A percentile compares a stretch with the other conserved stretches of the same genome.
phyloP scores from a whole-genome alignment of 64 coral and sea anemone species.

The Astreopora myriophthalma region DNA sequence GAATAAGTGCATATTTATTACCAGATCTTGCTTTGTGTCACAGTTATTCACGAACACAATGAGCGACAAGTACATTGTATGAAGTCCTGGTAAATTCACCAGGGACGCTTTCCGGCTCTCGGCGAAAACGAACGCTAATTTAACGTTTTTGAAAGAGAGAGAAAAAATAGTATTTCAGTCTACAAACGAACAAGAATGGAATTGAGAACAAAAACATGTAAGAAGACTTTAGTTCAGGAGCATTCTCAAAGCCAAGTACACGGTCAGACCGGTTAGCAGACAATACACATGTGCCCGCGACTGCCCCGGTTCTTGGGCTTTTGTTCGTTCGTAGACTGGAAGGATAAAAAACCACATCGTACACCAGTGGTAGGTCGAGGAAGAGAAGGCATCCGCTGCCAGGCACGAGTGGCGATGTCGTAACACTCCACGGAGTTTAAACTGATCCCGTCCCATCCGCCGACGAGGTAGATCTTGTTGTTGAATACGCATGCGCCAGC shows the following conservation, averaged over 20 bases:
- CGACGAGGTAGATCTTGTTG: constrained; percentile 96
- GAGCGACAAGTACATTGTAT: neutral
- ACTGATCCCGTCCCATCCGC: constrained; percentile 98
- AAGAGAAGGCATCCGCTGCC: constrained; percentile 90
- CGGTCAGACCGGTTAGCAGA: constrained; percentile 55
- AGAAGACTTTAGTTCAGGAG: constrained; percentile 5
- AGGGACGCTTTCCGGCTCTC: neutral
- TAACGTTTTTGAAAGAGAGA: neutral
- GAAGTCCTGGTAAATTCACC: neutral
- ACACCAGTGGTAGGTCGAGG: constrained; percentile 98
- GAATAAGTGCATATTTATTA: neutral
- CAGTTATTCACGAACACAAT: neutral
- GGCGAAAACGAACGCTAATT: constrained; percentile 5
- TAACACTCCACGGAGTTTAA: constrained; percentile 91
- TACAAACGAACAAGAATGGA: constrained; percentile 29
- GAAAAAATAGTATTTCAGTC: constrained; percentile 4
- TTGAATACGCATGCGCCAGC: constrained; percentile 96
- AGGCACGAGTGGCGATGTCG: constrained; percentile 84
- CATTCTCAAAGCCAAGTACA: constrained; percentile 2
- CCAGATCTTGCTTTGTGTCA: neutral
- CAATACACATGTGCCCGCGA: constrained; percentile 86
- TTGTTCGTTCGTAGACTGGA: constrained; percentile 91
- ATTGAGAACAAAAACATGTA: neutral
- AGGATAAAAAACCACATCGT: constrained; percentile 91
- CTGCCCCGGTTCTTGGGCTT: constrained; percentile 84